phyloP scores from a whole-genome alignment of 64 coral and sea anemone species.

The Cladopsammia gracilis region DNA sequence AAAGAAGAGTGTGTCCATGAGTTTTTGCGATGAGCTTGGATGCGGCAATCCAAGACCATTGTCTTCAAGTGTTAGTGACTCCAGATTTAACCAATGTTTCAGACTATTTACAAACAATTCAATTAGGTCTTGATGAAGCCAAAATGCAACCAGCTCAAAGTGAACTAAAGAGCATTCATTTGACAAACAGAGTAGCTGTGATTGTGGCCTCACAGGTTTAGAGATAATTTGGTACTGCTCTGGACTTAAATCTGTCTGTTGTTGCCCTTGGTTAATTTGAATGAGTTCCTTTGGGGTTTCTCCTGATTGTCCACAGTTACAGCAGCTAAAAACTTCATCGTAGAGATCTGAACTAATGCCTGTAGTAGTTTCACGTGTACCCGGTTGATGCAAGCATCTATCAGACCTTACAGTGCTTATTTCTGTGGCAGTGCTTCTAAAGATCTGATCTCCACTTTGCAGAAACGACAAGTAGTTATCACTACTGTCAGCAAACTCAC shows the following conservation, averaged over 20 bases:
- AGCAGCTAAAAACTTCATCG: not conserved
- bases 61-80: conserved; percentile 49
- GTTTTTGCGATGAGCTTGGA: not conserved
- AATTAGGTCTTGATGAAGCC: conserved; percentile 48
- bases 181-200: not conserved
- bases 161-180: conserved; percentile 32
- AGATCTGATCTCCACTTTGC: too few species aligned
- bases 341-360: not conserved
- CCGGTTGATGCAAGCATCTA: not conserved
- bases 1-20: conserved; percentile 33
- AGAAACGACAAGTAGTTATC: not conserved
- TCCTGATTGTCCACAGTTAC: not conserved
- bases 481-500: not conserved
- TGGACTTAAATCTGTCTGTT: not conserved
- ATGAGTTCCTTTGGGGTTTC: not conserved
- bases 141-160: conserved; percentile 58
- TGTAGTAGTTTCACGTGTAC: not conserved
- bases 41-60: conserved; percentile 42
- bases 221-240: not conserved
- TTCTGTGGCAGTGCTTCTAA: not conserved
- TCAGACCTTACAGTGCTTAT: not conserved
- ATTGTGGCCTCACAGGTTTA: not conserved
- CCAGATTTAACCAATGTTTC: conserved; percentile 22
- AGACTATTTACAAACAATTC: conserved; percentile 27
- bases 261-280: not conserved